phyloP scores from a whole-genome alignment of 2,113 vertebrate species.

The Stercorarius parasiticus region DNA sequence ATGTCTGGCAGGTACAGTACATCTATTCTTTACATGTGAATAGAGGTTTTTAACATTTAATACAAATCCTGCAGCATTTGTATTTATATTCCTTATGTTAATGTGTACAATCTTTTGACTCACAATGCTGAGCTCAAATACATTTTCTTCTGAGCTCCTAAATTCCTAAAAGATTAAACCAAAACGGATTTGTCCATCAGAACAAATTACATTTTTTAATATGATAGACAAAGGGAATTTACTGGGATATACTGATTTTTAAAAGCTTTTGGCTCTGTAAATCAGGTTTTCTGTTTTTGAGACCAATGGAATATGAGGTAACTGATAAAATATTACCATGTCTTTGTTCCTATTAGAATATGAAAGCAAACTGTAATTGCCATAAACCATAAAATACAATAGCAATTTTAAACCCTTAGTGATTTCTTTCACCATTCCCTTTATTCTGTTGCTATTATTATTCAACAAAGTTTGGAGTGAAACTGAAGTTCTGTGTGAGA shows the following conservation, averaged over 20 bases:
- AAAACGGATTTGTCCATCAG: constrained; percentile 42
- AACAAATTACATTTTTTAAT: constrained; percentile 64
- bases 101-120: constrained; percentile 37
- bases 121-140: constrained; percentile 25
- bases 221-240: constrained; percentile 55
- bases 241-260: constrained; percentile 35
- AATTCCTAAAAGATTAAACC: constrained; percentile 51
- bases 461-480: not conserved
- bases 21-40: constrained; percentile 42
- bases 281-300: constrained; percentile 12
- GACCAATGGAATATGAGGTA: constrained; percentile 22
- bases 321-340: not conserved
- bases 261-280: constrained; percentile 24
- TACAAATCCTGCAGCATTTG: constrained; percentile 28
- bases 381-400: not conserved
- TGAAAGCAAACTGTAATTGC: constrained; percentile 13
- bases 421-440: not conserved
- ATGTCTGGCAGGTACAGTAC: not conserved
- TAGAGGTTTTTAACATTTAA: constrained; percentile 3
- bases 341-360: constrained; percentile 29
- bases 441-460: not conserved
- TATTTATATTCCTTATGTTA: constrained; percentile 56
- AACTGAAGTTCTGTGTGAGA: not conserved
- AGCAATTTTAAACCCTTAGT: not conserved
- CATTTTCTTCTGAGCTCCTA: constrained; percentile 34